Evolutionary conservation across 2,113 vertebrate species (phyloP).

Genomic region (Ptyas mucosa): DNA sequence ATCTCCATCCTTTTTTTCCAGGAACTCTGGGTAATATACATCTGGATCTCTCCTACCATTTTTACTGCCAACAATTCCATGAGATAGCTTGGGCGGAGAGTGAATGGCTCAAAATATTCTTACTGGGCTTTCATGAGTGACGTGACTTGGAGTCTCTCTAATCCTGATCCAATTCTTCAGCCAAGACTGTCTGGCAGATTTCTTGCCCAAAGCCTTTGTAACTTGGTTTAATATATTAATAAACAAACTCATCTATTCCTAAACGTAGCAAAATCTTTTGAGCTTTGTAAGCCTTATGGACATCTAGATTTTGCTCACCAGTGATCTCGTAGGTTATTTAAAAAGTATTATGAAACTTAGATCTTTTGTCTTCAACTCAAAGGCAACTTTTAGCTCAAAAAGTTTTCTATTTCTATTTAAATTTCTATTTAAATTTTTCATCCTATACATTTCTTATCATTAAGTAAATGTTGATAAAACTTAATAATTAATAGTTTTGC

Average conservation of each 20-base stretch:
- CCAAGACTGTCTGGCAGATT: background rate
- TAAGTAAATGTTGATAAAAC: background rate
- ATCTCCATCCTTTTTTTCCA: background rate
- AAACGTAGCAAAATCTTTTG: background rate
- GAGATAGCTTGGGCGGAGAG: background rate
- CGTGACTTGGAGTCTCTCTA: background rate
- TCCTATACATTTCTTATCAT: background rate
- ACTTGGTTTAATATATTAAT: background rate
- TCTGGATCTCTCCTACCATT: background rate
- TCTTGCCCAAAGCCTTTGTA: background rate
- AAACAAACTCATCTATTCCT: background rate
- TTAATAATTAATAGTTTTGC: background rate
- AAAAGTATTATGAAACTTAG: background rate
- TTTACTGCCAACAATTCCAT: background rate
- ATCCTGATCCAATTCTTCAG: background rate
- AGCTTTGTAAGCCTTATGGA: background rate
- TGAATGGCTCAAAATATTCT: background rate
- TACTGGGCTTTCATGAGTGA: background rate
- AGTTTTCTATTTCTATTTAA: background rate
- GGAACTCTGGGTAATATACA: background rate
- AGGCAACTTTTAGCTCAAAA: background rate
- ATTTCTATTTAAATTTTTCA: background rate
- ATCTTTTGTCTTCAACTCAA: background rate
- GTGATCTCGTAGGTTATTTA: background rate
- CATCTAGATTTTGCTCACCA: background rate